phyloP scores from a whole-genome alignment of 2,113 vertebrate species.

The Axis porcinus region DNA sequence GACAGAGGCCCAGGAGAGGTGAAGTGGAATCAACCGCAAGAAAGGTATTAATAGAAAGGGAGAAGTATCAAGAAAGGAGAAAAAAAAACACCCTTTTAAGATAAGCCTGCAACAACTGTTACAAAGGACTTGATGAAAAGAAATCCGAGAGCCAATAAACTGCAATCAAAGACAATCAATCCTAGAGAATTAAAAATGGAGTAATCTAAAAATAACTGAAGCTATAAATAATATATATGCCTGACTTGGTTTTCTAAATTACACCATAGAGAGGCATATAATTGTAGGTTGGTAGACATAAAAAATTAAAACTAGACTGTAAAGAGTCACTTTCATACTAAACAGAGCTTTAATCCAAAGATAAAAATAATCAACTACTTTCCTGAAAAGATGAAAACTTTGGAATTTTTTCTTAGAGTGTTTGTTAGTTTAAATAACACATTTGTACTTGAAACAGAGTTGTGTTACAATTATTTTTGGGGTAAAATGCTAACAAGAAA shows the following conservation, averaged over 20 bases:
- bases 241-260: constrained; percentile 28
- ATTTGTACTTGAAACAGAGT: background rate
- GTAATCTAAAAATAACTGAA: constrained; percentile 5
- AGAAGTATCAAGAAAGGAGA: background rate
- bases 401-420: constrained; percentile 2
- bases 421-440: constrained; percentile 16
- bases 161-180: background rate
- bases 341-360: constrained; percentile 16
- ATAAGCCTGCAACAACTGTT: background rate
- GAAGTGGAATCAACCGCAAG: background rate
- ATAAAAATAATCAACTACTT: background rate
- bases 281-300: background rate
- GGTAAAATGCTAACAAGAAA: background rate
- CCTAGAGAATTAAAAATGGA: background rate
- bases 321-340: background rate
- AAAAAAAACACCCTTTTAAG: background rate
- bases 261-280: background rate
- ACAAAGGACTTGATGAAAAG: background rate
- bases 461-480: background rate
- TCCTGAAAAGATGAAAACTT: constrained; percentile 9
- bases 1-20: background rate
- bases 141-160: background rate
- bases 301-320: background rate
- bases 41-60: background rate
- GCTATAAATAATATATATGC: background rate